phyloP scores from a whole-genome alignment of 2,797 vertebrate species.

The Mormyrops attenuatus region DNA sequence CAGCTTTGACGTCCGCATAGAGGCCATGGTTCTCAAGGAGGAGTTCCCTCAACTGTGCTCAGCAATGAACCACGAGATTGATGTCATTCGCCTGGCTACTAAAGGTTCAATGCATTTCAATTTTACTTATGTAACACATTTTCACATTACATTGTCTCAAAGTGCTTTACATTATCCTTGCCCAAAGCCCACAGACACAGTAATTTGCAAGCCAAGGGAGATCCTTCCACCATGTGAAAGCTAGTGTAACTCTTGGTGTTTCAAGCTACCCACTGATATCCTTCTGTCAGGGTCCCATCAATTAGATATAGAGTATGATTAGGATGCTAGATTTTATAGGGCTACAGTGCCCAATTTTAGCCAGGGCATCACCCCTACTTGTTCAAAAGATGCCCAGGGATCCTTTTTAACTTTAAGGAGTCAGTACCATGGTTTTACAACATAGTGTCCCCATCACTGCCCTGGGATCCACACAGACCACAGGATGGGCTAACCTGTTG shows the following conservation, averaged over 20 bases:
- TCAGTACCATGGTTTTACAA: neutral
- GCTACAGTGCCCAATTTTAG: neutral
- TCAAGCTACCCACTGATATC: neutral
- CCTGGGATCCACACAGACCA: neutral
- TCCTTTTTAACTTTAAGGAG: neutral
- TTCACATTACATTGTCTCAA: neutral
- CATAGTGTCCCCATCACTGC: neutral
- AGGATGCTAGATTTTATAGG: neutral
- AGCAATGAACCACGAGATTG: conserved; percentile 25
- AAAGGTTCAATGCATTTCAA: conserved; percentile 23
- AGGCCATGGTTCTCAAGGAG: conserved; percentile 84
- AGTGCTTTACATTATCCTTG: neutral
- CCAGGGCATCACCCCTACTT: neutral
- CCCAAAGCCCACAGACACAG: neutral
- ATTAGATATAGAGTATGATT: neutral
- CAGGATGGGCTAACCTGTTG: neutral
- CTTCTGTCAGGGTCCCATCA: neutral
- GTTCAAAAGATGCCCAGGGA: neutral
- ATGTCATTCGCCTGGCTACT: conserved; percentile 22
- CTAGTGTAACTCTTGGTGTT: neutral
- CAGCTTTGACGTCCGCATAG: conserved; percentile 76
- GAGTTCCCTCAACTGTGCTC: conserved; percentile 57
- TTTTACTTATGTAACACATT: neutral
- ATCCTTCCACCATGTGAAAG: neutral
- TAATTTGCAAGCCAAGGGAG: neutral